phyloP scores from a whole-genome alignment of 2,113 vertebrate genomes.

The Stigmatopora argus region DNA sequence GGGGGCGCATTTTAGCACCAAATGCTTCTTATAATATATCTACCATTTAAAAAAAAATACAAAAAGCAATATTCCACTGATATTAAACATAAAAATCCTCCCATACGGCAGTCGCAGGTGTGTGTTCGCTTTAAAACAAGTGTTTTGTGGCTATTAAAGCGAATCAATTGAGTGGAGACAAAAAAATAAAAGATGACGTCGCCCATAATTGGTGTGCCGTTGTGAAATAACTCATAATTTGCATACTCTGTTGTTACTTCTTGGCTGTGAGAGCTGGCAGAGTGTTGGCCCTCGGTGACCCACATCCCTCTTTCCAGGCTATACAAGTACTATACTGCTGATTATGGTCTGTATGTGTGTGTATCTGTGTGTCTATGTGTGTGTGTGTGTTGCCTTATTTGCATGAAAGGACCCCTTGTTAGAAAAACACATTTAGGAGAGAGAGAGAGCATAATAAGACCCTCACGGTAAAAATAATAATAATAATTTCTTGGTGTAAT shows the following conservation, averaged over 20 bases:
- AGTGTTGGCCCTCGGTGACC: conserved; percentile 43
- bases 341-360: conserved; percentile 36
- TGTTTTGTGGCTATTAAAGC: not conserved
- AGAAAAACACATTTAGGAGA: conserved; percentile 20
- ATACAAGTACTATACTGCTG: conserved; percentile 40
- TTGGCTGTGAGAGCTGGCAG: conserved; percentile 39
- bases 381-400: conserved; percentile 34
- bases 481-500: not conserved
- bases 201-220: conserved; percentile 3
- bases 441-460: conserved; percentile 21
- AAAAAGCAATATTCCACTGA: too few relatives aligned
- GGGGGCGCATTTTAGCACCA: not conserved
- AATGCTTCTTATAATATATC: not conserved
- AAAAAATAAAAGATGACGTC: not conserved
- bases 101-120: not conserved
- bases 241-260: conserved; percentile 31
- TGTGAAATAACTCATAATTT: conserved; percentile 38
- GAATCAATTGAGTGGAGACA: not conserved
- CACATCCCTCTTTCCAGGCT: conserved; percentile 56
- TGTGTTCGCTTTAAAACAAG: not conserved
- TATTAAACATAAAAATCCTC: not conserved
- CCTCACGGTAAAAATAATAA: conserved; percentile 11
- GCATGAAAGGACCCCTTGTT: conserved; percentile 40
- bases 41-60: too few relatives aligned
- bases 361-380: conserved; percentile 22